Base-by-base conservation (phyloP, 2,113 vertebrate genomes). In the Grammomys surdaster region DNA sequence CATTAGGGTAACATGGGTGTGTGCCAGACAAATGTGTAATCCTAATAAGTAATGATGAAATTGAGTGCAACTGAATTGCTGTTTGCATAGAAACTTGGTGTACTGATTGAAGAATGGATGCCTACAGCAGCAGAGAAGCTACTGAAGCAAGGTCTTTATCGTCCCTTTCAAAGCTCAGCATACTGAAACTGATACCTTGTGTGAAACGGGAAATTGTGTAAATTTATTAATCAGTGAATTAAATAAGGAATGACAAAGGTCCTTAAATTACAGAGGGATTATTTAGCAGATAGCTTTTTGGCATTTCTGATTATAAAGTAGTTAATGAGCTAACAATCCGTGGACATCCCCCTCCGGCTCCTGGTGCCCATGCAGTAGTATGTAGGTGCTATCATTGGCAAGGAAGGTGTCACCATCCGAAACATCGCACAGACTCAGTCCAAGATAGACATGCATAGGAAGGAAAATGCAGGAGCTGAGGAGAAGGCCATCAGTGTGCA, bases 401-500 rank as follows among this genome's bases (percentile, higher is more conserved):
- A 99, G 96, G 99, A 99, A 93, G 99, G 99, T 0, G 99, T 99
- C 98, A 99, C 99, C 97, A 99, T 99, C 93, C 98, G 99, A 69
- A 99, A 99, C 97, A 99, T 99, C 98, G 99, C 99, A 84, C 99
- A 99, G 48, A 51, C 48, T 40, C 40, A 40, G 40, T 40, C 40
- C 95, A 99, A 99, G 98, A 99, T 99, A 5, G 99, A 99, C 0
- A 99, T 99, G 43, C 99, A 99, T 96, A 98, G 99, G 46, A 99
- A 99, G 94, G 99, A 99, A 97, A 99, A 99, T 0, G 99, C 99
- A 0, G 99, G 99, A 0, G 99, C 99, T 0, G 99, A 99, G 0
- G 99, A 99, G 94, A 99, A 99, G 98, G 99, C 99, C 26, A 99
- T 99, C 98, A 99, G 99, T 93, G 99, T 99, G 98, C 99, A 99